A percentile compares a stretch with the other conserved stretches of the same genome.
Evolutionary conservation across 2,888 invertebrate species (phyloP).

Genomic region (Malthinus seriepunctatus): DNA sequence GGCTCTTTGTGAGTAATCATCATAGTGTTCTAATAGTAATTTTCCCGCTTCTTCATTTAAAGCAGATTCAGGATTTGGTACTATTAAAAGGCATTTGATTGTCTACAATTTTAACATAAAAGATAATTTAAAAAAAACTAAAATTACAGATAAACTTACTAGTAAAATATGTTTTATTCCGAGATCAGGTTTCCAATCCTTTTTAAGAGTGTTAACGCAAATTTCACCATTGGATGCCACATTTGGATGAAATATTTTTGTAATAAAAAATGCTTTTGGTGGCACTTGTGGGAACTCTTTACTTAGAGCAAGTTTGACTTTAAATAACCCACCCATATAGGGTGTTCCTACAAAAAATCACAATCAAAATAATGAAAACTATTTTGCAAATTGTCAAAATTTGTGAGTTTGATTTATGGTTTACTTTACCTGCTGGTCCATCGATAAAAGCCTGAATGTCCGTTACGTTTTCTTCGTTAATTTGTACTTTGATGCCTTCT

Average conservation of each 20-base stretch:
- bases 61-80: slow-evolving; percentile 96
- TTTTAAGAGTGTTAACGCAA: slow-evolving; percentile 94
- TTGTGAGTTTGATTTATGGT: neutral
- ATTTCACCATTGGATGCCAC: slow-evolving; percentile 93
- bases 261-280: slow-evolving; percentile 91
- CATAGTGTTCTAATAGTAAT: slow-evolving; percentile 88
- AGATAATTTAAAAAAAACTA: neutral
- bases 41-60: slow-evolving; percentile 97
- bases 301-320: slow-evolving; percentile 85
- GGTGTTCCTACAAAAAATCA: slow-evolving; percentile 71
- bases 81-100: slow-evolving; percentile 93
- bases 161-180: slow-evolving; percentile 93
- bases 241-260: slow-evolving; percentile 97
- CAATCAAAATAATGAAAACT: neutral
- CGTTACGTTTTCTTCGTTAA: slow-evolving; percentile 92
- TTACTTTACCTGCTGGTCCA: slow-evolving; percentile 65
- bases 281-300: slow-evolving; percentile 92
- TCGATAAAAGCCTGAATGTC: slow-evolving; percentile 92
- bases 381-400: no score
- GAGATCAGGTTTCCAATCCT: slow-evolving; percentile 95
- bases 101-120: slow-evolving; percentile 61
- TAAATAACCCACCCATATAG: slow-evolving; percentile 86
- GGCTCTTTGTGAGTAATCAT: slow-evolving; percentile 87
- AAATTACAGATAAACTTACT: slow-evolving; percentile 56
- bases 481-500: slow-evolving; percentile 86